phyloP scores from a whole-genome alignment of 2,888 invertebrate species.

The Pheosia gnoma region DNA sequence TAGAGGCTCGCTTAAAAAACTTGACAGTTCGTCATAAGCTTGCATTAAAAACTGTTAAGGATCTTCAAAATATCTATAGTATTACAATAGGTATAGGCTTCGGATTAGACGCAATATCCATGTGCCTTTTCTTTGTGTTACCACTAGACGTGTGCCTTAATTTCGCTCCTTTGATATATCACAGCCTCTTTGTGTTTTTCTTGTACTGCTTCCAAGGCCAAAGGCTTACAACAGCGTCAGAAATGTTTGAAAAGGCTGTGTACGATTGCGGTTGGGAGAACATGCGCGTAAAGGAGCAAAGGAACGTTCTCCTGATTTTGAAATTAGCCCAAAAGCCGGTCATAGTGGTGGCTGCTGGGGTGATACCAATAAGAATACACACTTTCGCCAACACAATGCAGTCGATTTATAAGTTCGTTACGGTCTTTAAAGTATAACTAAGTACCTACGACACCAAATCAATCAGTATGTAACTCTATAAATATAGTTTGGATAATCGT shows the following conservation, averaged over 20 bases:
- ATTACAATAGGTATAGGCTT: slow-evolving; percentile 41
- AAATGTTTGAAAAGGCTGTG: slow-evolving; percentile 47
- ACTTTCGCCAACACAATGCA: slow-evolving; percentile 51
- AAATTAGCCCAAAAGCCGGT: slow-evolving; percentile 50
- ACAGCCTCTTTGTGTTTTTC: slow-evolving; percentile 46
- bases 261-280: slow-evolving; percentile 55
- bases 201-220: slow-evolving; percentile 54
- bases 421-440: slow-evolving; percentile 42
- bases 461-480: too few species aligned
- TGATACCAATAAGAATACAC: slow-evolving; percentile 49
- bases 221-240: slow-evolving; percentile 48
- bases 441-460: too few species aligned
- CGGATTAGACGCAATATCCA: slow-evolving; percentile 38
- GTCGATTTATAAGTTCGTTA: slow-evolving; percentile 51
- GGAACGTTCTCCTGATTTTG: slow-evolving; percentile 45
- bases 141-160: slow-evolving; percentile 43
- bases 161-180: slow-evolving; percentile 41
- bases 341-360: slow-evolving; percentile 38
- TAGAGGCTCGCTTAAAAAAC: slow-evolving; percentile 34
- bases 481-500: too few species aligned
- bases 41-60: slow-evolving; percentile 39
- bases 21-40: slow-evolving; percentile 38
- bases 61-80: slow-evolving; percentile 43
- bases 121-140: slow-evolving; percentile 48
- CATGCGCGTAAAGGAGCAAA: slow-evolving; percentile 38